phyloP scores from a whole-genome alignment of 2,888 invertebrate genomes.

The Cloeon dipterum region DNA sequence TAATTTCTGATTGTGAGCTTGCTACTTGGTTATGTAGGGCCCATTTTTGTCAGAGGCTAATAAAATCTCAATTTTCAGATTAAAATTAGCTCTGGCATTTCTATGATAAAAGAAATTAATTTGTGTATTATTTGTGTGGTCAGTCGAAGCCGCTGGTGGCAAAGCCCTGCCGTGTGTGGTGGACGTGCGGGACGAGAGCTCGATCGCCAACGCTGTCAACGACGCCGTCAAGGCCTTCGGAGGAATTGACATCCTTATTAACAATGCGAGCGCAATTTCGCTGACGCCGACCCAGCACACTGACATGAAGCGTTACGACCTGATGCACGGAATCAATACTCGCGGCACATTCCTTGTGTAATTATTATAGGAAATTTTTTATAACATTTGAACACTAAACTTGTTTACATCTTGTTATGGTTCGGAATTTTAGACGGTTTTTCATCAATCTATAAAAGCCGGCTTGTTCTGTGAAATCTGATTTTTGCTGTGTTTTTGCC shows the following conservation, averaged over 20 bases:
- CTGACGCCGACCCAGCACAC: constrained; percentile 60
- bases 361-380: constrained; percentile 19
- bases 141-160: constrained; percentile 71
- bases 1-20: too few relatives aligned
- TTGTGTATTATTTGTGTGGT: too few relatives aligned
- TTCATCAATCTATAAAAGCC: too few relatives aligned
- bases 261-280: constrained; percentile 91
- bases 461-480: too few relatives aligned
- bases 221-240: constrained; percentile 68
- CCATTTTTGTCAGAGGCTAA: background rate
- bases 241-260: constrained; percentile 83
- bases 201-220: constrained; percentile 45
- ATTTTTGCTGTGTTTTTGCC: background rate
- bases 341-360: constrained; percentile 88
- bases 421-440: too few relatives aligned
- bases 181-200: constrained; percentile 64
- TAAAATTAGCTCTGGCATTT: too few relatives aligned
- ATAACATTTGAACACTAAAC: background rate
- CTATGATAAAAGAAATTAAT: too few relatives aligned
- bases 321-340: constrained; percentile 87
- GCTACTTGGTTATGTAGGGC: background rate
- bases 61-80: too few relatives aligned
- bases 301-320: constrained; percentile 88
- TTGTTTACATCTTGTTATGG: too few relatives aligned
- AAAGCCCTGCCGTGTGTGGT: constrained; percentile 69